Conservation (phyloP, 2,888 invertebrate species). For the Conistra vaccinii region DNA sequence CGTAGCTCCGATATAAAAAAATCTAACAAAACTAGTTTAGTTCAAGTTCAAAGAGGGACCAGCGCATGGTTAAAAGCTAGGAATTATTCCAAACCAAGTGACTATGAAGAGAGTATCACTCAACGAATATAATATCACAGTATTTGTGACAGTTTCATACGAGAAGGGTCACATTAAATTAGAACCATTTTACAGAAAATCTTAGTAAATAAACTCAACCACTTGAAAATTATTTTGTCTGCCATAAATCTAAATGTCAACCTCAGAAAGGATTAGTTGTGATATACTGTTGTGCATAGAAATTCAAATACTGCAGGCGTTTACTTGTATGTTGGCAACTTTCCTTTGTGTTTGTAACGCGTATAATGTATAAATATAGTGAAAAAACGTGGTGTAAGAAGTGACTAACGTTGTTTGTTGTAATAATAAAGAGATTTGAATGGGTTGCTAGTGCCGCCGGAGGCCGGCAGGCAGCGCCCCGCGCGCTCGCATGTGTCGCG, state of each 20-base stretch:
- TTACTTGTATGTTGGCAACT: conserved; percentile 51
- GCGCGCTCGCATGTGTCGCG: conserved; percentile 34
- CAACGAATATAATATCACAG: neutral
- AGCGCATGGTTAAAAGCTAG: neutral
- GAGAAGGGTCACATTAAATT: conserved; percentile 21
- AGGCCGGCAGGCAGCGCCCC: conserved; percentile 37
- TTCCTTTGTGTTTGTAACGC: conserved; percentile 48
- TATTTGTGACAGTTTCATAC: conserved; percentile 24
- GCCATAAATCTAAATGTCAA: conserved; percentile 56
- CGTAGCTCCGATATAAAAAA: neutral
- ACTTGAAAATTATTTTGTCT: conserved; percentile 58
- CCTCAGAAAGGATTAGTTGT: conserved; percentile 53
- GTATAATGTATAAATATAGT: conserved; percentile 40
- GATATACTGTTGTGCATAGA: conserved; percentile 44
- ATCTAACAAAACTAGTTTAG: neutral
- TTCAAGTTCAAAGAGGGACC: neutral
- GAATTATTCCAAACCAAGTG: conserved; percentile 8
- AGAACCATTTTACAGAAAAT: conserved; percentile 37
- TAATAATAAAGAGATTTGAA: conserved; percentile 62
- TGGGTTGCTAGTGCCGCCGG: conserved; percentile 34
- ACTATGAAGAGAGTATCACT: conserved; percentile 6
- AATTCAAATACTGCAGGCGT: conserved; percentile 57
- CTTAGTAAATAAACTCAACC: conserved; percentile 36
- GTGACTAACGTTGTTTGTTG: conserved; percentile 64
- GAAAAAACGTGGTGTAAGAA: conserved; percentile 55